Percentiles rank a stretch among this genome's conserved stretches.
Evolutionary conservation across 1,140 invertebrate genomes (phyloP).

Genomic region (Papilio aristodemus): DNA sequence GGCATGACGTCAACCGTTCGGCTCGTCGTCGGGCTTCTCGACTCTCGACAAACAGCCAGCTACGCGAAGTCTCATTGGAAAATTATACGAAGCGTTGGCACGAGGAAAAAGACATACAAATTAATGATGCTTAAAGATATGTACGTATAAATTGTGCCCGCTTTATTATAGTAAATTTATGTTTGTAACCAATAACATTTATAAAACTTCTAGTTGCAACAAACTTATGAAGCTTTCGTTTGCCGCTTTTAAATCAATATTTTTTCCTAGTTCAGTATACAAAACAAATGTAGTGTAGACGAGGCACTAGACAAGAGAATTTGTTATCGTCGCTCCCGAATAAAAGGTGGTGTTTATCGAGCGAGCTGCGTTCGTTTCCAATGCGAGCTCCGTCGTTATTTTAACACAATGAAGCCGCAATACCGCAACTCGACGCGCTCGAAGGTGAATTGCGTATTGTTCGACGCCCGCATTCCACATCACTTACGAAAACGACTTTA

Average conservation of each 20-base stretch:
- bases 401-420: constrained; percentile 78
- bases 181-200: background rate
- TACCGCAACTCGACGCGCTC: constrained; percentile 76
- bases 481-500: constrained; percentile 72
- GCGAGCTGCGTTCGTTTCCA: constrained; percentile 64
- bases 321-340: constrained; percentile 38
- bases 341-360: constrained; percentile 60
- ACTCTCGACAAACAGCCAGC: constrained; percentile 71
- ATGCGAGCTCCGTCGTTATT: constrained; percentile 71
- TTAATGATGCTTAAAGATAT: constrained; percentile 17
- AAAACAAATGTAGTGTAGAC: constrained; percentile 16
- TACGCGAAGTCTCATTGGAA: constrained; percentile 67
- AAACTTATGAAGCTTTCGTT: background rate
- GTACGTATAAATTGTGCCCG: background rate
- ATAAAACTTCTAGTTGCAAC: background rate
- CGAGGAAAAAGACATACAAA: constrained; percentile 48
- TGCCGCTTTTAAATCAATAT: background rate
- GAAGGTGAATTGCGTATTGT: constrained; percentile 80
- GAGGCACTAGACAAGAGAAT: constrained; percentile 22
- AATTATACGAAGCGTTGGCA: constrained; percentile 59
- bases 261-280: background rate
- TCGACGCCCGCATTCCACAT: constrained; percentile 68
- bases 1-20: constrained; percentile 76
- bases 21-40: constrained; percentile 73
- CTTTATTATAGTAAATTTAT: constrained; percentile 3